Evolutionary conservation across 2,113 vertebrate genomes (phyloP), one percentile per base, ranked within the genome.

Genomic region (Marmota flaviventris): DNA sequence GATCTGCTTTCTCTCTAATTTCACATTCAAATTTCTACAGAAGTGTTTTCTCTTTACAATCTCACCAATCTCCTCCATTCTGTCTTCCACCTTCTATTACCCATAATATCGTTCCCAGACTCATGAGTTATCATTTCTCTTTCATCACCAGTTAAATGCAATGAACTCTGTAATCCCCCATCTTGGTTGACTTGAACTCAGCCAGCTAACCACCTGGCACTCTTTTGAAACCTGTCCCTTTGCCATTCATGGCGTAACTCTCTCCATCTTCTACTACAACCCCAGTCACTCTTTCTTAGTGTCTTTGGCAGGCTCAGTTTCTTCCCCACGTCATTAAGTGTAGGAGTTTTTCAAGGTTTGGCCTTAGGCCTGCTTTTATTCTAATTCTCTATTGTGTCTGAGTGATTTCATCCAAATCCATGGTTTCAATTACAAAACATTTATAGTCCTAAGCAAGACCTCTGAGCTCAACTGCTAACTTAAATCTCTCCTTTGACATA

Each of bases 341-440:
- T 73, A 89, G 82, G 79, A 95, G 83, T 95, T 95, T 77, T 75
- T 95, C 78, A 94, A 58, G 42, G 0, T 75, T 95, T 97, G 97
- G 97, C 91, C n/a, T 4, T 53, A 7, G 81, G 91, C 94, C 96
- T n/a, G 79, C 25, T 37, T 83, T 91, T 93, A 45, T 92, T 95
- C 51, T 96, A 78, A 93, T 85, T 89, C 78, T 88, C 85, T 85
- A 25, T 39, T 90, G 61, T 65, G 93, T 24, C 4, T 94, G 63
- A 94, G 51, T 78, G 70, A 95, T 91, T 79, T 85, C 65, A 93
- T 94, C 89, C 96, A 96, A 81, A 29, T 89, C 51, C 51, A 87
- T 96, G 93, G 89, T 97, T 98, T 96, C 95, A 95, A 97, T 96
- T 97, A 98, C 39, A 84, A 96, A 97, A 87, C 91, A 94, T 89